These are phyloP conservation scores for Burhinus bistriatus DNA, from an alignment of 2,113 vertebrate genomes.

Conservation along the genomic window DNA sequence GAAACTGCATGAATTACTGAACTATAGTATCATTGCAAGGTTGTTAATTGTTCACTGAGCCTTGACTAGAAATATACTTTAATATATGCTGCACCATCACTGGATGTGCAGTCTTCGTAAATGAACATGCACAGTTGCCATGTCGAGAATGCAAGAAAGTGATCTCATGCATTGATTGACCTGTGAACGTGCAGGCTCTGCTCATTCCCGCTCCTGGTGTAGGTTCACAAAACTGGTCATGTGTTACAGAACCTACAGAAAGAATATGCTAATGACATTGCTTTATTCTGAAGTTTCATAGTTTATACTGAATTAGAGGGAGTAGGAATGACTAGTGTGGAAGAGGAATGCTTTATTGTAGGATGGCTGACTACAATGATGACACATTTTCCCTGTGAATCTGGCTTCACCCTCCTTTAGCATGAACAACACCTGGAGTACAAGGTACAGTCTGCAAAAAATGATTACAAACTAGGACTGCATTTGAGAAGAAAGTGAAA, in stretches of 20 bases:
- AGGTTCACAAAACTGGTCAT: neutral
- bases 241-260: neutral
- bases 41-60: constrained; percentile 2
- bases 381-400: neutral
- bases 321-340: neutral
- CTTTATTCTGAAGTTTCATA: neutral
- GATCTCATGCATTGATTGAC: neutral
- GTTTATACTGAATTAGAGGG: neutral
- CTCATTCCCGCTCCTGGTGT: neutral
- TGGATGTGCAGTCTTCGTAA: neutral
- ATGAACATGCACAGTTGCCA: neutral
- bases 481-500: neutral
- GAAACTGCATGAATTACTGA: constrained; percentile 7
- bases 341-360: neutral
- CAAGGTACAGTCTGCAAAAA: neutral
- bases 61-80: neutral
- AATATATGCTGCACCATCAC: neutral
- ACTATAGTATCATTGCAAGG: neutral
- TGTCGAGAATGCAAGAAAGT: neutral
- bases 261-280: neutral
- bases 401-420: neutral
- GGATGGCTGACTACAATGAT: neutral
- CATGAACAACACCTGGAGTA: neutral
- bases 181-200: neutral
- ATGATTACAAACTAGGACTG: neutral